phyloP scores from a whole-genome alignment of 2,113 vertebrate genomes.

The Austrofundulus limnaeus region DNA sequence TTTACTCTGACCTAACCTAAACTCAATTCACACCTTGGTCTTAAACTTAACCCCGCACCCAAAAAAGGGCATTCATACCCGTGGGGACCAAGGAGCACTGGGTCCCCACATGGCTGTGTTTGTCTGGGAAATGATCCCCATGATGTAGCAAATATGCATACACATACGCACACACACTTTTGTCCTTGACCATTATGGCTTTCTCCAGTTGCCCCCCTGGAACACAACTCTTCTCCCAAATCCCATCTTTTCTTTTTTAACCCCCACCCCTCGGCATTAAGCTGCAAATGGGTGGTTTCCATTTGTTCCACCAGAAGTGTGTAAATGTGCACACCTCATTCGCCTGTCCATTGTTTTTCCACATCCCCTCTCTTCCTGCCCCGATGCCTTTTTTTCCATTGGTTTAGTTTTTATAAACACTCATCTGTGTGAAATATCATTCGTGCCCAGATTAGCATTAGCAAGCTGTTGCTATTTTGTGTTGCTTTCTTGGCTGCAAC shows the following conservation, averaged over 20 bases:
- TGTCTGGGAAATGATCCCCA: no score
- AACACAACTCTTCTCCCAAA: constrained; percentile 57
- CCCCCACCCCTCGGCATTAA: constrained; percentile 9
- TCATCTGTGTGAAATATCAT: background rate
- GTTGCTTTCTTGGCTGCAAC: no score
- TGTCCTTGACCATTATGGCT: constrained; percentile 67
- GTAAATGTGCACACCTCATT: constrained; percentile 21
- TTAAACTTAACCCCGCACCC: no score
- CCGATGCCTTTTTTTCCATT: background rate
- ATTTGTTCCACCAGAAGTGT: background rate
- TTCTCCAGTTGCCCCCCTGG: constrained; percentile 27
- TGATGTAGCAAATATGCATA: no score
- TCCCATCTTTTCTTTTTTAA: constrained; percentile 21
- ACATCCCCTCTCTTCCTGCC: background rate
- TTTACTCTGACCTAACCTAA: no score
- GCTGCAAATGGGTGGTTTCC: constrained; percentile 18
- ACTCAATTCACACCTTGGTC: no score
- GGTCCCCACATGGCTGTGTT: no score
- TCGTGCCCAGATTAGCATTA: no score
- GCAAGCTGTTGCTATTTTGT: no score
- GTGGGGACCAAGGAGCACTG: no score
- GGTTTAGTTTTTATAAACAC: background rate
- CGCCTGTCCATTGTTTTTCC: constrained; percentile 10
- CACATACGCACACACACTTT: constrained; percentile 12
- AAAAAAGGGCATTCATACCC: no score